Conservation (phyloP, 2,888 invertebrate species). For the Acronicta aceris region DNA sequence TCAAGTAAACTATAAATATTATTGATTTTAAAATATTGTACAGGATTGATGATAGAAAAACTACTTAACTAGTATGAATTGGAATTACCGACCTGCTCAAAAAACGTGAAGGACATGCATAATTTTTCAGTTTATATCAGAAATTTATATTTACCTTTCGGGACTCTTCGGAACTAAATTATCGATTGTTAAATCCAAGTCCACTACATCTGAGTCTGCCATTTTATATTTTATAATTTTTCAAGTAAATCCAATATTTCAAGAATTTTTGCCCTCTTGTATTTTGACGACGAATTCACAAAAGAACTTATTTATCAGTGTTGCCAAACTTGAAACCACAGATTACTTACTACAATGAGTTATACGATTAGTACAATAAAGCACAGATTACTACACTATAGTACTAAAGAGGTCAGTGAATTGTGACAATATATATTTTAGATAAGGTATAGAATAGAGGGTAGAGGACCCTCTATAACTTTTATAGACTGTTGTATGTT, state of each 20-base stretch:
- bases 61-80: not conserved
- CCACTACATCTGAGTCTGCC: constrained; percentile 84
- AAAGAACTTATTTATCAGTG: constrained; percentile 63
- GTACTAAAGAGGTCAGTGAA: no score
- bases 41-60: not conserved
- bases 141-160: constrained; percentile 75
- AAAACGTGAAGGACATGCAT: constrained; percentile 37
- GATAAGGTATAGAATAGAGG: no score
- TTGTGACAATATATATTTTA: no score
- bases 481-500: no score
- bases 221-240: constrained; percentile 67
- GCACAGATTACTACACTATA: no score
- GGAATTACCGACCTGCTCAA: constrained; percentile 1
- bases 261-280: constrained; percentile 67
- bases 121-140: not conserved
- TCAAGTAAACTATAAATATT: constrained; percentile 63
- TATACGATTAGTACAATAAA: no score
- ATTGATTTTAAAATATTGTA: constrained; percentile 1
- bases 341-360: no score
- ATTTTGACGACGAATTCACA: constrained; percentile 79
- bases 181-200: constrained; percentile 84
- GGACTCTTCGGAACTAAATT: constrained; percentile 87
- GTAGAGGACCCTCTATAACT: no score
- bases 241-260: constrained; percentile 58
- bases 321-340: constrained; percentile 19